Base-by-base conservation (phyloP, 2,888 invertebrate species). In the Bembecia ichneumoniformis region DNA sequence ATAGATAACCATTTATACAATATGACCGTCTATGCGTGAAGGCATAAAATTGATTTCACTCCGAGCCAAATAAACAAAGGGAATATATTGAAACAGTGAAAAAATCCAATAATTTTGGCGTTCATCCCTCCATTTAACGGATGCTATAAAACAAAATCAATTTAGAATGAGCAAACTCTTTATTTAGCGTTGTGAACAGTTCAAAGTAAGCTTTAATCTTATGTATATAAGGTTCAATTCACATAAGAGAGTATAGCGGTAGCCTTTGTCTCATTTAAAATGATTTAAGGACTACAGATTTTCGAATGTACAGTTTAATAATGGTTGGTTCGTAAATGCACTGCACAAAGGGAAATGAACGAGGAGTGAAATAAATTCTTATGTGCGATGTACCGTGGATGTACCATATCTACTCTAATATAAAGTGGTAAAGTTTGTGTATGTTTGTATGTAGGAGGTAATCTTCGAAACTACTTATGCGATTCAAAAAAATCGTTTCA, bases 121-220 rank as follows among this genome's bases (percentile, higher is more conserved):
- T 40, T 40, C 40, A 40, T 14, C 40, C 40, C 14, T 40, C 13
- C 15, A 35, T 44, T 44, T 44, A 46, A 48, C 40, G 48, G 46
- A 51, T 43, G 46, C 46, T 36, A 47, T 48, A 48, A 48, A 51
- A 48, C 48, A 50, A 51, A 51, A 51, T 48, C 51, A 51, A 51
- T 51, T 48, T 51, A 43, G n/a, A 43, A 14, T 40, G 13, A n/a
- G 40, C 14, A 40, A 40, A 40, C n/a, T 14, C 40, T 14, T 13
- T 40, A 28, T 28, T 28, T 28, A 28, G 28, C 40, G 4, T 11
- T 14, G 40, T 14, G 14, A 40, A 11, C 40, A 14, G 3, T 40
- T 40, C 14, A 40, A 40, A 40, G 14, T 40, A 13, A 10, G 14
- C 13, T 14, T 5, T 13, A 40, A 40, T n/a, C 2, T 28, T 40